Evolutionary conservation across 2,888 invertebrate genomes (phyloP).

Genomic region (Thera obeliscata): DNA sequence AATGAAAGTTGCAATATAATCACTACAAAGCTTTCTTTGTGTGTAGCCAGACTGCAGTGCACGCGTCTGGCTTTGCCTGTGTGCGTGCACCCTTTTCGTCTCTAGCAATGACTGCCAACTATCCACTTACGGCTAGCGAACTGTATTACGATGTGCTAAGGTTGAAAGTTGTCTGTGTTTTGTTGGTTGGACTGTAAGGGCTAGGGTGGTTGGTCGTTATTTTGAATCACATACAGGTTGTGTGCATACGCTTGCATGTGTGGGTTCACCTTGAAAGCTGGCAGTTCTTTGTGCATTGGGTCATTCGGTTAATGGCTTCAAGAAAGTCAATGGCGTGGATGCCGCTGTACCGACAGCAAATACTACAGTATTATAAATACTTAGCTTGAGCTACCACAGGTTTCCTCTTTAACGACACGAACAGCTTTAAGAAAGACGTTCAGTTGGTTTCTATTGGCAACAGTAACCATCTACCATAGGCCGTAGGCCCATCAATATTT

Average conservation of each 20-base stretch:
- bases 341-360: slow-evolving; percentile 69
- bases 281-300: slow-evolving; percentile 84
- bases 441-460: too few relatives aligned
- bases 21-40: slow-evolving; percentile 47
- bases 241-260: slow-evolving; percentile 59
- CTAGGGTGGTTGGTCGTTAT: slow-evolving; percentile 58
- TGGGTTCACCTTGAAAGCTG: slow-evolving; percentile 83
- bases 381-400: too few relatives aligned
- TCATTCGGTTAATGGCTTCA: slow-evolving; percentile 85
- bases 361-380: not conserved
- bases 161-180: slow-evolving; percentile 44
- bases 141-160: slow-evolving; percentile 39
- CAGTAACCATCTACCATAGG: too few relatives aligned
- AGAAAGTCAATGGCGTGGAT: slow-evolving; percentile 83
- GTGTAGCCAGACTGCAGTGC: slow-evolving; percentile 71
- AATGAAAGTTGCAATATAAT: slow-evolving; percentile 50
- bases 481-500: too few relatives aligned
- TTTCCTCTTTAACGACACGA: too few relatives aligned
- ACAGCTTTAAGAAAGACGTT: too few relatives aligned
- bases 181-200: slow-evolving; percentile 18
- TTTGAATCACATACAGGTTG: slow-evolving; percentile 71
- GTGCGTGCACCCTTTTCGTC: slow-evolving; percentile 80
- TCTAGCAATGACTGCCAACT: slow-evolving; percentile 49
- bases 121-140: not conserved
- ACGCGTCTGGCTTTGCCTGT: slow-evolving; percentile 59